Evolutionary conservation across 2,797 vertebrate genomes (phyloP).

Genomic region (Alexandromys oeconomus): DNA sequence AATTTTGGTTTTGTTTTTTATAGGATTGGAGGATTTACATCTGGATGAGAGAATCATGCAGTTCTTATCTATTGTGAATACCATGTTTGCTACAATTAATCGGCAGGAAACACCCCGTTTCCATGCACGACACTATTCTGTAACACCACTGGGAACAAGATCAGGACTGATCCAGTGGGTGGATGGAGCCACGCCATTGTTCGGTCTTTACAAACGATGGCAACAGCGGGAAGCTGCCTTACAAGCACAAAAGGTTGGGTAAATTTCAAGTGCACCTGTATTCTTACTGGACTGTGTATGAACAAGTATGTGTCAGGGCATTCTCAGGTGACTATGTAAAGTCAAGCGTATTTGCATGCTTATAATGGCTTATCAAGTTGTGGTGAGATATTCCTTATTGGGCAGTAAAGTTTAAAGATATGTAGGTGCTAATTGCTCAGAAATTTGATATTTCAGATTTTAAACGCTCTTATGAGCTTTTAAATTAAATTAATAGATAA

Average conservation of each 20-base stretch:
- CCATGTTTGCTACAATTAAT: constrained; percentile 99
- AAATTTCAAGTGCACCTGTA: neutral
- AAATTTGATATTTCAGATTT: constrained; percentile 6
- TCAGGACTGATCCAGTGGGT: constrained; percentile 99
- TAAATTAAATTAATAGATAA: constrained; percentile 53
- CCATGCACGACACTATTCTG: constrained; percentile 97
- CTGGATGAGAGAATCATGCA: constrained; percentile 99
- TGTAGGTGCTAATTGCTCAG: neutral
- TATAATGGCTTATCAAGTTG: neutral
- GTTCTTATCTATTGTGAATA: constrained; percentile 98
- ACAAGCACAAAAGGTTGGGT: constrained; percentile 95
- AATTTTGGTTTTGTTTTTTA: constrained; percentile 56
- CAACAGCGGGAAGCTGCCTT: constrained; percentile 96
- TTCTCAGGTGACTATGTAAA: neutral
- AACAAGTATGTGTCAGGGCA: neutral
- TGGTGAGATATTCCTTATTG: neutral
- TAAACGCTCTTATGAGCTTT: constrained; percentile 31
- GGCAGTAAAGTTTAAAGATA: neutral
- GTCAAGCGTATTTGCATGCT: neutral
- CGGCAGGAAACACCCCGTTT: constrained; percentile 97
- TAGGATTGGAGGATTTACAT: constrained; percentile 98
- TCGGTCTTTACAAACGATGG: constrained; percentile 99
- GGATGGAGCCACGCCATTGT: constrained; percentile 97
- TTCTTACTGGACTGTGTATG: neutral
- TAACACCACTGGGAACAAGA: constrained; percentile 96